Evolutionary conservation across 2,797 vertebrate species (phyloP).

Genomic region (Cyclura pinguis): DNA sequence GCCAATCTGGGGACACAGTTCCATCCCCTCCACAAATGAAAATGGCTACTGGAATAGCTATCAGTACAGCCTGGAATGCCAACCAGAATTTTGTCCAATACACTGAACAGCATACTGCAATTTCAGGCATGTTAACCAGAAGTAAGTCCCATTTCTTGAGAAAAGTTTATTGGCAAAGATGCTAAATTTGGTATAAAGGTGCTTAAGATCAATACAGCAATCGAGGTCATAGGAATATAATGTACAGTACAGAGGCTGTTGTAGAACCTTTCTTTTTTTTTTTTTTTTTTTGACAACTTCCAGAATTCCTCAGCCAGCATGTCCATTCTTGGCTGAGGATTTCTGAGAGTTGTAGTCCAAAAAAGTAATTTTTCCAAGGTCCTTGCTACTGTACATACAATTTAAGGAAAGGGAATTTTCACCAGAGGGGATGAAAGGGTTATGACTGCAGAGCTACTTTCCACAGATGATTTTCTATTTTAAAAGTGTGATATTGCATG

Average conservation of each 20-base stretch:
- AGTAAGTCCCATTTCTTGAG: too few species aligned
- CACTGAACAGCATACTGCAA: background rate
- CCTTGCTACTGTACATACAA: background rate
- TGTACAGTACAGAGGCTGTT: background rate
- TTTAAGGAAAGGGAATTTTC: background rate
- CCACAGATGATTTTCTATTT: background rate
- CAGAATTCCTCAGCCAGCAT: too few species aligned
- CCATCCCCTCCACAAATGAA: too few species aligned
- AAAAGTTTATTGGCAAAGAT: background rate
- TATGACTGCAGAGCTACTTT: background rate
- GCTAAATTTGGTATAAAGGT: background rate
- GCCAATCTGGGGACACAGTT: too few species aligned
- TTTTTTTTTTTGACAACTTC: too few species aligned
- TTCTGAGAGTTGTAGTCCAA: too few species aligned
- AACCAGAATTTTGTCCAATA: too few species aligned
- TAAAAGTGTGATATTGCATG: background rate
- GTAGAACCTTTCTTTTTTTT: too few species aligned
- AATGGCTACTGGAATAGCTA: too few species aligned
- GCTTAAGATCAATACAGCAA: background rate
- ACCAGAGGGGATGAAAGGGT: background rate
- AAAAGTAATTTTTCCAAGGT: too few species aligned
- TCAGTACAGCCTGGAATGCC: too few species aligned
- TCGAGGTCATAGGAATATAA: background rate
- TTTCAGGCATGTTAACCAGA: background rate
- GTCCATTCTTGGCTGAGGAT: too few species aligned